A percentile compares a stretch with the other conserved stretches of the same genome.
Conservation (phyloP, 2,888 invertebrate species). For the Drosophila meridiana region DNA sequence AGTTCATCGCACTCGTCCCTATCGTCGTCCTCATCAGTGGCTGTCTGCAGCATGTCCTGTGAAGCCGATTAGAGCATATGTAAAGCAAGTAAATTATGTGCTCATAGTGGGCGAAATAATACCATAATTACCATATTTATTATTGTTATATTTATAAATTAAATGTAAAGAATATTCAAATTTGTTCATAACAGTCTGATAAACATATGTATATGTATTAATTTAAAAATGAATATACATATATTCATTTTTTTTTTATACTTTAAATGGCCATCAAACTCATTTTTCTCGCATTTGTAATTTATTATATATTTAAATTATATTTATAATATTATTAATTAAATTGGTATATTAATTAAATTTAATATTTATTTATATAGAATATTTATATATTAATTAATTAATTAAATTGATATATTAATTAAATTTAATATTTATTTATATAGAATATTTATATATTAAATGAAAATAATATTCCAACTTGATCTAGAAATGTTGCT, state of each 20-base stretch:
- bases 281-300: neutral
- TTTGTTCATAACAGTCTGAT: neutral
- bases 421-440: too few species aligned
- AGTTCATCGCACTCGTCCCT: conserved; percentile 85
- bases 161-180: too few species aligned
- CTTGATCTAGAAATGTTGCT: too few species aligned
- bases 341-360: too few species aligned
- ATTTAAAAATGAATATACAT: neutral
- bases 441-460: too few species aligned
- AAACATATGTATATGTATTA: neutral
- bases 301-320: too few species aligned
- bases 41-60: conserved; percentile 83
- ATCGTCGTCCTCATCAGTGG: conserved; percentile 83
- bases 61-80: conserved; percentile 30
- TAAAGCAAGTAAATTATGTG: neutral
- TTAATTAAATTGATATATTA: too few species aligned
- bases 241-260: neutral
- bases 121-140: neutral
- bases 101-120: neutral
- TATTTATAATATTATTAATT: too few species aligned
- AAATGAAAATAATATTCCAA: too few species aligned
- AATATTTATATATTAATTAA: too few species aligned
- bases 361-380: too few species aligned
- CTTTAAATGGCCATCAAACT: too few species aligned
- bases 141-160: neutral